Percentiles rank a stretch among this genome's conserved stretches.
Evolutionary conservation across 2,888 invertebrate species (phyloP).

Genomic region (Petrolisthes cinctipes): DNA sequence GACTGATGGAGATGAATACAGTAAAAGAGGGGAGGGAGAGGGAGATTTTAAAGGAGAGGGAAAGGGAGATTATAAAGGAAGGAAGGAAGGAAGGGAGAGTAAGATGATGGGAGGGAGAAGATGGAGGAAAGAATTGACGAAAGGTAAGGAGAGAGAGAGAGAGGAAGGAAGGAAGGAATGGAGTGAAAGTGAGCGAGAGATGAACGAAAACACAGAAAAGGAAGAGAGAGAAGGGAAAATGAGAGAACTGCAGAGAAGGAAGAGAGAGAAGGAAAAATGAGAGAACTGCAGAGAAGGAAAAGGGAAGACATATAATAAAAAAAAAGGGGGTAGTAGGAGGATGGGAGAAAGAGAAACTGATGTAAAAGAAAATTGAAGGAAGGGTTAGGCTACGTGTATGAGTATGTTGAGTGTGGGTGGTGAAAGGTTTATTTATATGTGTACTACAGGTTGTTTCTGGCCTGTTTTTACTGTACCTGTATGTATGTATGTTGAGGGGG

Average conservation of each 20-base stretch:
- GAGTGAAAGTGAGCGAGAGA: neutral
- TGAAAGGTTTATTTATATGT: neutral
- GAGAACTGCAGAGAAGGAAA: neutral
- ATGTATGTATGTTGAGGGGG: too few species aligned
- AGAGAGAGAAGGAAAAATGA: neutral
- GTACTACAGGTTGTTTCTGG: too few species aligned
- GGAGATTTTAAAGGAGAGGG: neutral
- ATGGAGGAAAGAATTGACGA: neutral
- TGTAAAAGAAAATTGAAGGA: neutral
- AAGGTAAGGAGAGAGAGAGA: neutral
- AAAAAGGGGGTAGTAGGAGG: neutral
- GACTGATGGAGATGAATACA: neutral
- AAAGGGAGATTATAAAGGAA: neutral
- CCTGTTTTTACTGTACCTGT: too few species aligned
- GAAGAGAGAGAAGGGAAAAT: neutral
- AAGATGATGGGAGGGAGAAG: neutral
- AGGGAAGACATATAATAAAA: neutral
- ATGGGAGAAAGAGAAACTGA: neutral
- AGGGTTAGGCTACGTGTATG: neutral
- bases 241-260: neutral
- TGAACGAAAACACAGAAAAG: neutral
- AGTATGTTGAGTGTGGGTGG: neutral
- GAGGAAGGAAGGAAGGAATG: neutral
- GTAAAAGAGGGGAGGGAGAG: neutral
- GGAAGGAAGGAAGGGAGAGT: neutral